Base-by-base conservation (phyloP, 2,113 vertebrate species). In the Numida meleagris region DNA sequence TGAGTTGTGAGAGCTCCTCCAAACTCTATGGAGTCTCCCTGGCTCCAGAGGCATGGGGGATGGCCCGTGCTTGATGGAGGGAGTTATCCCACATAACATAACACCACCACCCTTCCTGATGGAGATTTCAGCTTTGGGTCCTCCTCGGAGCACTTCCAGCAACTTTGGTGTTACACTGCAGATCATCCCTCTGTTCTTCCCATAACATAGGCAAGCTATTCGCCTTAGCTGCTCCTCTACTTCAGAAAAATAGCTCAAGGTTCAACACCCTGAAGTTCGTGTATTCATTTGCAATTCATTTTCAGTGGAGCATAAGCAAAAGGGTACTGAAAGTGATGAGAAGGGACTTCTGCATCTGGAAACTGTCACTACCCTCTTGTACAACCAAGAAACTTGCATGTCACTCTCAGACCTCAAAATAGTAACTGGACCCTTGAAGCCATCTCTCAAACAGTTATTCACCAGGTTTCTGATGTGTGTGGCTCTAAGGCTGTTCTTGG, bases 31-130 rank as follows among this genome's bases (percentile, higher is more conserved):
- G 40, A 48, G 38, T 18, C 62, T 76, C 11, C 62, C 12, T 0
- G 0, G 7, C 16, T 83, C 42, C 43, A 57, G 73, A 12, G 4
- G 20, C 25, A n/a, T 1, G 4, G 3, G n/a, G 24, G 7, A 5
- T 61, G 19, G 14, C 25, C 46, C 33, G 16, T 33, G 11, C 53
- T 82, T 80, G 62, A 53, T n/a, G 18, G 71, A 36, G 21, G 38
- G 13, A 3, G 8, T 51, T 46, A 34, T 50, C 33, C 29, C 0
- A 1, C 20, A 38, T 51, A 59, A 51, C 34, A 65, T 5, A n/a
- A n/a, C 45, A 34, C 19, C 53, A 79, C 3, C 55, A 48, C 48
- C 6, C 17, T 79, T 79, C 10, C 45, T 1, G 2, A 43, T 2
- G 55, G 33, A 74, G 25, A 61, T 57, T 66, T 80, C 42, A 23